phyloP scores from a whole-genome alignment of 2,113 vertebrate species.

The Crotalus horridus region DNA sequence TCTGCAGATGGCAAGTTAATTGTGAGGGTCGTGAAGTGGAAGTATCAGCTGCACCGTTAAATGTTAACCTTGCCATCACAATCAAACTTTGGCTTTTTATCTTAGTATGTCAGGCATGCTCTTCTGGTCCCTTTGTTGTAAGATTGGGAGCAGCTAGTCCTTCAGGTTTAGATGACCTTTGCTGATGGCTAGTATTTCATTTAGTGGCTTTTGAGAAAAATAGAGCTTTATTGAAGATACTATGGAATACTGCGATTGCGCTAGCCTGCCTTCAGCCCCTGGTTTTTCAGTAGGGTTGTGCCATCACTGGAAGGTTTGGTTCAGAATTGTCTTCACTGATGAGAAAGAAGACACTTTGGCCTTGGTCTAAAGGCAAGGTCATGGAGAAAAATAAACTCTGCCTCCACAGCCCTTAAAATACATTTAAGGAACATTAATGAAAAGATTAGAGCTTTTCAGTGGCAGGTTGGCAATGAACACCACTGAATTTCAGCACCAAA shows the following conservation, averaged over 20 bases:
- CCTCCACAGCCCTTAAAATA: not conserved
- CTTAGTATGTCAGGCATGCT: not conserved
- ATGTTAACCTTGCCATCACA: not conserved
- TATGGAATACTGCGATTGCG: not conserved
- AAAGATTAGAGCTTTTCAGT: not conserved
- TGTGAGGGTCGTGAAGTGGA: not conserved
- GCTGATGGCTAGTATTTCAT: not conserved
- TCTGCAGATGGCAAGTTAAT: not conserved
- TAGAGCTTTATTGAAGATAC: not conserved
- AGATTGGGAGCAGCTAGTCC: not conserved
- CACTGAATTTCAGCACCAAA: not conserved
- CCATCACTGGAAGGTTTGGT: not conserved
- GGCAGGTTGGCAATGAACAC: not conserved
- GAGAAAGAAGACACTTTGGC: not conserved
- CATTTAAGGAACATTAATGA: not conserved
- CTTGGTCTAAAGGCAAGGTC: not conserved
- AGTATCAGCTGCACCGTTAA: not conserved
- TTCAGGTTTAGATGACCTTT: not conserved
- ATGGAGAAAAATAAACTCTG: not conserved
- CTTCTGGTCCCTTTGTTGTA: not conserved
- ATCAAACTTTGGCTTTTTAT: not conserved
- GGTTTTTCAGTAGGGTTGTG: not conserved
- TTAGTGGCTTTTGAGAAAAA: not conserved
- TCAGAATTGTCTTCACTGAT: not conserved
- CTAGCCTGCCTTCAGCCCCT: not conserved